These are phyloP conservation scores for Leucoraja erinaceus DNA, from an alignment of 2,113 vertebrate species.

Conservation along the genomic window DNA sequence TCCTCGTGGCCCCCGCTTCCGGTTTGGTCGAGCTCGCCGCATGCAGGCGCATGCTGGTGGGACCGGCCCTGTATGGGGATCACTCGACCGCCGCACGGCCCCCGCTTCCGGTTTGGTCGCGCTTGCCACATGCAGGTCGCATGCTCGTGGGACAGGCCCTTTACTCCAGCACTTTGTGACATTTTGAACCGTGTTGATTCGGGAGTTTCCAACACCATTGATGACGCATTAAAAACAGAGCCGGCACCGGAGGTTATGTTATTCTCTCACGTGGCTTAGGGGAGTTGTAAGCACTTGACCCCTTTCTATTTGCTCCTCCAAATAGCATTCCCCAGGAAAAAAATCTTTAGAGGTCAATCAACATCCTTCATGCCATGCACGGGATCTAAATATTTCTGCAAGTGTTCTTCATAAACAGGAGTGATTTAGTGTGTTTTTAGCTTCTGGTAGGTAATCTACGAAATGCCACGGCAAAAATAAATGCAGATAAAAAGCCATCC, in stretches of 20 bases:
- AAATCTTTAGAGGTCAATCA: not conserved
- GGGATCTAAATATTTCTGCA: not conserved
- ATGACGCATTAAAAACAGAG: not conserved
- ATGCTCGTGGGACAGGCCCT: too few species aligned
- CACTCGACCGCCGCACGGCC: too few species aligned
- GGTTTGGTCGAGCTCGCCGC: too few species aligned
- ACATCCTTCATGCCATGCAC: not conserved
- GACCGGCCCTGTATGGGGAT: too few species aligned
- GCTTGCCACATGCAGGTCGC: too few species aligned
- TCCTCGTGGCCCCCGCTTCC: too few species aligned
- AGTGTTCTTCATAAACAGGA: not conserved
- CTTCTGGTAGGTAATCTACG: not conserved
- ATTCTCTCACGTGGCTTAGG: not conserved
- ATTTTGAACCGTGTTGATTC: not conserved
- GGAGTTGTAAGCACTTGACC: not conserved
- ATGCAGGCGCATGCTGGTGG: too few species aligned
- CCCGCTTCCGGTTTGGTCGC: too few species aligned
- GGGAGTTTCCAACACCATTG: not conserved
- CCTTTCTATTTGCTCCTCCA: not conserved
- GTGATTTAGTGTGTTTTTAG: not conserved
- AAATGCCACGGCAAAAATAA: not conserved
- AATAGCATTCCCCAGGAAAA: not conserved
- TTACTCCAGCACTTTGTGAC: too few species aligned
- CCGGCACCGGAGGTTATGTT: not conserved
- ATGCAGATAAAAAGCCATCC: not conserved